Base-by-base conservation (phyloP, 2,888 invertebrate species). In the Macaria notata region DNA sequence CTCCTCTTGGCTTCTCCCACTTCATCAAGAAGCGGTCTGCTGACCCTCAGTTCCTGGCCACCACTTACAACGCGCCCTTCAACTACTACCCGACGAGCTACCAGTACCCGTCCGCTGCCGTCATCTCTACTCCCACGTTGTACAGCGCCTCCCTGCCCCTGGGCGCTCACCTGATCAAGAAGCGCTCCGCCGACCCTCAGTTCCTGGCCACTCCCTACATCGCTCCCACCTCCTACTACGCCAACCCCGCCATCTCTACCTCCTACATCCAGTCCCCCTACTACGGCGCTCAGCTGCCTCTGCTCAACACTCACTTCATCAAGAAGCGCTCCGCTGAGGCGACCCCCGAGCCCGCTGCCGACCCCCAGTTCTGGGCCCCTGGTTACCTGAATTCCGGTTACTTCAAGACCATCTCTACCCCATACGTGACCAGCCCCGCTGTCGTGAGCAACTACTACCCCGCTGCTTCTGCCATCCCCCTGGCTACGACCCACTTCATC, bases 311-410 rank as follows among this genome's bases (percentile, higher is more conserved):
- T n/a, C 81, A 81, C 60, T 62, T 76, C n/a, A 80, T 81, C 64
- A 81, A 81, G 74, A 81, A 81, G 69, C 71, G 80, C 54, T 79
- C 81, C 6, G 54, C 74, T 42, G 54, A 55, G 45, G 41, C 55
- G 63, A 49, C 19, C 55, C 50, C 59, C 29, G 54, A 54, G 31
- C 47, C 59, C 30, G 43, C 47, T 36, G 48, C 49, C 42, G n/a
- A 50, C 8, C 50, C 50, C 19, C 50, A 50, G 50, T 67, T 49
- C 51, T 66, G 72, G 4, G 68, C 75, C 19, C 65, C 69, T 4
- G 61, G 72, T 4, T 80, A 76, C 65, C 33, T 36, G 7, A 4
- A 36, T 7, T 36, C 33, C 33, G 19, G 19, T 19, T 62, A 51
- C 61, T 48, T 59, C 56, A 60, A 60, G 46, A 48, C 45, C 43